phyloP scores from a whole-genome alignment of 2,888 invertebrate species.

The Idaea dimidiata region DNA sequence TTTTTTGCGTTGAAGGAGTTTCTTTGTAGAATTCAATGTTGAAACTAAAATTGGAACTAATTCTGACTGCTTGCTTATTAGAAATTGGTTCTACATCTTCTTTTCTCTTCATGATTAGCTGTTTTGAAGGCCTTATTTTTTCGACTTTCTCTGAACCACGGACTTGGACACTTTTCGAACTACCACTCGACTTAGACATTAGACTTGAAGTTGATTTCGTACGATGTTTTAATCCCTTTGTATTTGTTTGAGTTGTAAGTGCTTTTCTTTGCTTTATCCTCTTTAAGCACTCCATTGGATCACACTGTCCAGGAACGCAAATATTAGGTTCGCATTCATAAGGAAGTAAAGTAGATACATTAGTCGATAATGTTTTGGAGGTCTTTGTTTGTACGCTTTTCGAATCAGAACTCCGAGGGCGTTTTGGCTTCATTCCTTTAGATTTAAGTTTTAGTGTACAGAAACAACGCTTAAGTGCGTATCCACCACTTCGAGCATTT shows the following conservation, averaged over 20 bases:
- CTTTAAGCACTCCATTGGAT: background rate
- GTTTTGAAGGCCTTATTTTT: background rate
- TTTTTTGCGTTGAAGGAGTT: background rate
- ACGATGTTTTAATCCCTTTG: background rate
- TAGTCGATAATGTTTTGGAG: conserved; percentile 4
- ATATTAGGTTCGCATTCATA: background rate
- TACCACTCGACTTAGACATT: background rate
- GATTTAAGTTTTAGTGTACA: conserved; percentile 37
- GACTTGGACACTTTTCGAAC: background rate
- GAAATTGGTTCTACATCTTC: background rate
- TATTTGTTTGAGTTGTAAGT: background rate
- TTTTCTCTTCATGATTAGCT: background rate
- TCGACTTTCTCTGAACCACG: background rate
- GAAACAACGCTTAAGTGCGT: conserved; percentile 35
- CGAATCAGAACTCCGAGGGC: conserved; percentile 5
- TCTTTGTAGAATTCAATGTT: conserved; percentile 2
- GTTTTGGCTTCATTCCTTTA: conserved; percentile 17
- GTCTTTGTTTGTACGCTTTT: conserved; percentile 18
- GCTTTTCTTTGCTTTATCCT: background rate
- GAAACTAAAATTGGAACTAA: background rate
- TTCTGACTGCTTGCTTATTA: background rate
- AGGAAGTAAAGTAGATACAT: background rate
- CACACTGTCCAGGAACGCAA: background rate
- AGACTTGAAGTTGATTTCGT: background rate
- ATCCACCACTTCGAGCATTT: conserved; percentile 10